These are phyloP conservation scores for Zeuzera pyrina DNA, from an alignment of 2,888 invertebrate genomes.

Conservation along the genomic window DNA sequence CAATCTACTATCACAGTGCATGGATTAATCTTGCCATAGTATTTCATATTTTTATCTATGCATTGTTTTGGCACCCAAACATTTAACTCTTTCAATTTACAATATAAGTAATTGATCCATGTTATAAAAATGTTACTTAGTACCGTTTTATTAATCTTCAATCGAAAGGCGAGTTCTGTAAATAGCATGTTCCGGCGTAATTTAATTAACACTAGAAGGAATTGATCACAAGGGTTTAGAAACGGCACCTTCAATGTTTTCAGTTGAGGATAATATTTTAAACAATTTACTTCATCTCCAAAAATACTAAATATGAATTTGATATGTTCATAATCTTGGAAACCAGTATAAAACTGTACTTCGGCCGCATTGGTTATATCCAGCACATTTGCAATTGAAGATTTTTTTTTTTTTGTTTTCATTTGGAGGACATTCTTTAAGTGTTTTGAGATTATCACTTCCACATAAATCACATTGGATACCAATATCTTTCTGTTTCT, in stretches of 20 bases:
- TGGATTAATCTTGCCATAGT: too few relatives aligned
- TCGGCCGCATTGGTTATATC: background rate
- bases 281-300: slow-evolving; percentile 10
- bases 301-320: slow-evolving; percentile 7
- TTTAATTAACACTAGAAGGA: background rate
- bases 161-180: background rate
- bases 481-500: slow-evolving; percentile 2
- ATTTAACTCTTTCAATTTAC: too few relatives aligned
- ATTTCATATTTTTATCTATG: too few relatives aligned
- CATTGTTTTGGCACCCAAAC: too few relatives aligned
- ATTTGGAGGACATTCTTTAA: background rate
- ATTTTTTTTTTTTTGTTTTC: too few relatives aligned
- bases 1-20: too few relatives aligned
- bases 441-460: background rate
- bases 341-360: slow-evolving; percentile 8
- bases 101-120: too few relatives aligned
- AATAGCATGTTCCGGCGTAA: background rate
- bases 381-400: slow-evolving; percentile 4
- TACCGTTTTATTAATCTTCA: background rate
- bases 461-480: background rate
- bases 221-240: background rate
- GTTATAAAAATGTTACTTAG: too few relatives aligned
- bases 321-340: slow-evolving; percentile 6
- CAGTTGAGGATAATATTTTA: slow-evolving; percentile 8
- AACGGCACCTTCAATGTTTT: background rate